Evolutionary conservation across 2,888 invertebrate genomes (phyloP).

Genomic region (Hirtodrosophila trivittata): DNA sequence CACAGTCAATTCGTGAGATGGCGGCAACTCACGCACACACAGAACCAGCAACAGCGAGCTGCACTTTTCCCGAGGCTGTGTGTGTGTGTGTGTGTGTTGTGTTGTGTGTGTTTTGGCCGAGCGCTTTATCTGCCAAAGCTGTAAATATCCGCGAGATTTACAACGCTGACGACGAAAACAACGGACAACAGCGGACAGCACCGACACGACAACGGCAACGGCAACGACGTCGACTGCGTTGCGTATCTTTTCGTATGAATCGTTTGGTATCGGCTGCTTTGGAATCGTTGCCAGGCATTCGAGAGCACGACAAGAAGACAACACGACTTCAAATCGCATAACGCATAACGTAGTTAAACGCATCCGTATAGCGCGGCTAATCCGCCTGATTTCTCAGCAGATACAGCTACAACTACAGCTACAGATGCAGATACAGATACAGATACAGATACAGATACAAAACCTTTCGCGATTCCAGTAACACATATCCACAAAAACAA

Average conservation of each 20-base stretch:
- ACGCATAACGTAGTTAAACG: conserved; percentile 29
- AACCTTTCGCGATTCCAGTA: conserved; percentile 23
- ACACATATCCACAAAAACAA: background rate
- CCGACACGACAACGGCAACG: conserved; percentile 15
- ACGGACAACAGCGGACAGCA: conserved; percentile 27
- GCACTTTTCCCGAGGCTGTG: conserved; percentile 28
- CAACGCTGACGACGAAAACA: conserved; percentile 62
- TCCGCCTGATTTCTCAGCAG: conserved; percentile 38
- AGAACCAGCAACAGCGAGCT: conserved; percentile 30
- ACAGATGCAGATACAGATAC: conserved; percentile 22
- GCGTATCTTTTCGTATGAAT: conserved; percentile 55
- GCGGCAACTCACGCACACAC: conserved; percentile 34
- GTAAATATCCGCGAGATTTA: conserved; percentile 83
- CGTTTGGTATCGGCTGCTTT: conserved; percentile 32
- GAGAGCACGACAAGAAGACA: conserved; percentile 39
- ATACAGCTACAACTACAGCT: conserved; percentile 10
- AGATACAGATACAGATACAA: conserved; percentile 23
- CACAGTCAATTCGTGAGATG: conserved; percentile 46
- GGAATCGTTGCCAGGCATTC: conserved; percentile 36
- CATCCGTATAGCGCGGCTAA: conserved; percentile 52
- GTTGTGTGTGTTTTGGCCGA: conserved; percentile 20
- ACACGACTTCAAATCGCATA: background rate
- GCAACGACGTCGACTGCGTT: conserved; percentile 32
- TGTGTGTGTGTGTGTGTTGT: conserved; percentile 15
- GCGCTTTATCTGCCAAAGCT: conserved; percentile 76